These are phyloP conservation scores for Ardeotis arabs DNA, from an alignment of 2,113 vertebrate genomes.

Conservation along the genomic window DNA sequence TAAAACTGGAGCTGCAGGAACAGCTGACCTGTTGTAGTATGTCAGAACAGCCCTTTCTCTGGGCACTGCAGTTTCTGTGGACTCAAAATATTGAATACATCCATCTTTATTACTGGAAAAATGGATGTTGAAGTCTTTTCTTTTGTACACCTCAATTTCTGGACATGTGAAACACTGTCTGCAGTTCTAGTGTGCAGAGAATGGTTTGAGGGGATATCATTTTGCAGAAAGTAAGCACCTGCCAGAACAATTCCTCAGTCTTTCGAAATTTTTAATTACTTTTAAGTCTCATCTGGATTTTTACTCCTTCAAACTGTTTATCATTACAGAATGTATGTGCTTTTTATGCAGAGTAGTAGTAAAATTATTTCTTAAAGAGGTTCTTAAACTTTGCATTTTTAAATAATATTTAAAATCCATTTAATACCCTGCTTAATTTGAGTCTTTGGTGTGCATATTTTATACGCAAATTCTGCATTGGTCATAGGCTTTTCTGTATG, in stretches of 20 bases:
- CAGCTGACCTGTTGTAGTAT: neutral
- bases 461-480: neutral
- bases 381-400: neutral
- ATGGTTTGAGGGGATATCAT: neutral
- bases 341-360: neutral
- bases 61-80: neutral
- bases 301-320: neutral
- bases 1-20: neutral
- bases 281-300: neutral
- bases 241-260: neutral
- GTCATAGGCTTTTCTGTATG: neutral
- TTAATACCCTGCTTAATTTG: neutral
- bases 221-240: neutral
- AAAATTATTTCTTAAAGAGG: neutral
- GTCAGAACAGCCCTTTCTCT: neutral
- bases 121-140: neutral
- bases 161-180: neutral
- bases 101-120: neutral
- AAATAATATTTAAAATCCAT: neutral
- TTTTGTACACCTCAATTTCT: neutral
- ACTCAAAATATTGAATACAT: neutral
- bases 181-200: neutral
- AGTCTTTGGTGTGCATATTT: neutral
- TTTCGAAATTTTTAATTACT: neutral
- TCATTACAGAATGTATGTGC: neutral